These are phyloP conservation scores for Hemibagrus wyckioides DNA, from an alignment of 2,113 vertebrate genomes.

Conservation along the genomic window DNA sequence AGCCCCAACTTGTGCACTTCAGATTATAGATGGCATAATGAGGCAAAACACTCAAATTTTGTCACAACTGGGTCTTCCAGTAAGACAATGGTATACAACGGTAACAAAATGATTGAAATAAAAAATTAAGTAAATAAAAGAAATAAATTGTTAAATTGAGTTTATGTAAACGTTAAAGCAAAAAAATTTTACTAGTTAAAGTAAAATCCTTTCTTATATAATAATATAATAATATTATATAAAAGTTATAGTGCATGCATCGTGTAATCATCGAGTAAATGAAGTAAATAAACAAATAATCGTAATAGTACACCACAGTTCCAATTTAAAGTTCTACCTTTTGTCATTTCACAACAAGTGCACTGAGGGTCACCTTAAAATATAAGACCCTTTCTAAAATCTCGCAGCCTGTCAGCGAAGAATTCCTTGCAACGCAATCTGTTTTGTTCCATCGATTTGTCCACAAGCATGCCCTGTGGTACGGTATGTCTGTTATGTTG, in stretches of 20 bases:
- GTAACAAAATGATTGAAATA: not conserved
- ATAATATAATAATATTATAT: not conserved
- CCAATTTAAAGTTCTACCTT: constrained; percentile 78
- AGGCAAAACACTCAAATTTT: no score
- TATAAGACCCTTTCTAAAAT: constrained; percentile 79
- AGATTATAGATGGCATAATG: not conserved
- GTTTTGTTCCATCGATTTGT: constrained; percentile 79
- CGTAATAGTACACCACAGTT: not conserved
- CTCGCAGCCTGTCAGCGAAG: constrained; percentile 74
- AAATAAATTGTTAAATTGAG: no score
- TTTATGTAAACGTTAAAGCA: no score
- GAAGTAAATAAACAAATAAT: not conserved
- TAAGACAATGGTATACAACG: not conserved
- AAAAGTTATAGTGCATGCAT: not conserved
- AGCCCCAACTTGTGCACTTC: not conserved
- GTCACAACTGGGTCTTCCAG: not conserved
- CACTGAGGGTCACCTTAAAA: constrained; percentile 82
- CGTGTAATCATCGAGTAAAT: not conserved
- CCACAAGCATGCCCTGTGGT: constrained; percentile 71
- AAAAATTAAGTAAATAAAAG: no score
- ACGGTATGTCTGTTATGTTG: constrained; percentile 72
- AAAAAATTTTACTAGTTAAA: not conserved
- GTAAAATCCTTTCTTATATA: not conserved
- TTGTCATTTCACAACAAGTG: constrained; percentile 79
- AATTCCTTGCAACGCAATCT: constrained; percentile 77